Percentiles rank a stretch among this genome's conserved stretches.
phyloP scores from a whole-genome alignment of 2,888 invertebrate genomes.

The Acrobasis suavella region DNA sequence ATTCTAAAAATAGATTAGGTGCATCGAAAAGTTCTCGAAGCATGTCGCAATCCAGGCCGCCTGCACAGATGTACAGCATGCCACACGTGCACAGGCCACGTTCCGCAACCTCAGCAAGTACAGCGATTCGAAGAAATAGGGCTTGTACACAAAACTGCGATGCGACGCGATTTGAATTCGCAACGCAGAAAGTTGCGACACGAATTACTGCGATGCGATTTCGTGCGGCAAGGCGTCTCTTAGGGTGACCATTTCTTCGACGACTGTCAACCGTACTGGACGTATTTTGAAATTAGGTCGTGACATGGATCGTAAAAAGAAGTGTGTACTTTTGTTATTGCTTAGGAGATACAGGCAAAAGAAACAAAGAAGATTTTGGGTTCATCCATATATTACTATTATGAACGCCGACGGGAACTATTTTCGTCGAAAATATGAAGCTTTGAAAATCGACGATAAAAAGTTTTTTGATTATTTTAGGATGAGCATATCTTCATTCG shows the following conservation, averaged over 20 bases:
- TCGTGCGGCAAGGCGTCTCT: not conserved
- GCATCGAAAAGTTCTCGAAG: too few relatives aligned
- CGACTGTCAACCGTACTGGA: not conserved
- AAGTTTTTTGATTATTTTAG: too few relatives aligned
- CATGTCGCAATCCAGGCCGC: too few relatives aligned
- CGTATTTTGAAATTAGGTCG: not conserved
- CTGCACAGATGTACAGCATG: too few relatives aligned
- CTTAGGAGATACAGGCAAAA: constrained; percentile 8
- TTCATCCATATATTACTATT: constrained; percentile 15
- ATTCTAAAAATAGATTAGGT: too few relatives aligned
- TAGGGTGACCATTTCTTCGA: not conserved
- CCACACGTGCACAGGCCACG: too few relatives aligned
- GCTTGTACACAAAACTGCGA: not conserved
- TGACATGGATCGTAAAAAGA: not conserved
- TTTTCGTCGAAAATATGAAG: too few relatives aligned
- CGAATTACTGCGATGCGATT: not conserved
- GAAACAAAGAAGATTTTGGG: constrained; percentile 17
- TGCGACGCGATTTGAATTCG: not conserved
- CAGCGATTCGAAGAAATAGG: too few relatives aligned
- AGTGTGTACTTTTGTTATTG: not conserved
- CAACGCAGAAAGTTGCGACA: not conserved
- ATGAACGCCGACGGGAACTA: too few relatives aligned
- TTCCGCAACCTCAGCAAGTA: too few relatives aligned
- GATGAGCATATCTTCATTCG: too few relatives aligned
- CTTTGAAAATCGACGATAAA: too few relatives aligned